phyloP scores from a whole-genome alignment of 2,797 vertebrate genomes.

The Darevskia mixta region DNA sequence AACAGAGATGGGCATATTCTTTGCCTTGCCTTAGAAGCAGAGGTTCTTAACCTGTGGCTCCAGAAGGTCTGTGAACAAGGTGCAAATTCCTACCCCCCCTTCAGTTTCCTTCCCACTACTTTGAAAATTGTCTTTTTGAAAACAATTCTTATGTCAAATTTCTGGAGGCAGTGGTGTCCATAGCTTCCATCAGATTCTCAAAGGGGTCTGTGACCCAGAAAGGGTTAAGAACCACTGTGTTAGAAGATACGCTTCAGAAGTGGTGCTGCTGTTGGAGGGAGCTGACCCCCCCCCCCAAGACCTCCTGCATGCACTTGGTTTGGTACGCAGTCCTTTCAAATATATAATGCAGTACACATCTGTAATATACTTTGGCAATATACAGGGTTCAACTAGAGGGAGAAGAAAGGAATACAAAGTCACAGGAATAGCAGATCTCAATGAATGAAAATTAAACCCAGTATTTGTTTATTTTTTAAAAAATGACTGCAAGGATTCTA shows the following conservation, averaged over 20 bases:
- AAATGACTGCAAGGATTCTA: background rate
- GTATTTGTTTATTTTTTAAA: background rate
- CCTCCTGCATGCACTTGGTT: background rate
- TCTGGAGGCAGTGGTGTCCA: too few relatives aligned
- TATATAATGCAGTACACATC: background rate
- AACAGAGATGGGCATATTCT: too few relatives aligned
- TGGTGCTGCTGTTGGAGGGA: background rate
- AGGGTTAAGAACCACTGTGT: background rate
- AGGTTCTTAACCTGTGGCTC: too few relatives aligned
- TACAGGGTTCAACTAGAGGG: background rate
- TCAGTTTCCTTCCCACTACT: too few relatives aligned
- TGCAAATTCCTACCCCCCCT: too few relatives aligned
- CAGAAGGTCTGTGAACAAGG: too few relatives aligned
- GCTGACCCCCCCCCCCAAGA: too few relatives aligned
- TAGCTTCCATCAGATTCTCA: too few relatives aligned
- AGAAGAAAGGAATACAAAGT: background rate
- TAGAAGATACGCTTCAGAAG: background rate
- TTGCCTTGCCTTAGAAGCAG: too few relatives aligned
- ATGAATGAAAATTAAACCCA: background rate
- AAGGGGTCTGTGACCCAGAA: too few relatives aligned
- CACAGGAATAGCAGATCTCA: conserved; percentile 36
- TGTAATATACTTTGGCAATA: background rate
- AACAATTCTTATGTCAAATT: too few relatives aligned
- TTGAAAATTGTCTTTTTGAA: too few relatives aligned
- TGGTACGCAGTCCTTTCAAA: background rate